A percentile compares a stretch with the other conserved stretches of the same genome.
These are phyloP conservation scores for Mus spicilegus DNA, from an alignment of 2,113 vertebrate genomes.

Conservation along the genomic window DNA sequence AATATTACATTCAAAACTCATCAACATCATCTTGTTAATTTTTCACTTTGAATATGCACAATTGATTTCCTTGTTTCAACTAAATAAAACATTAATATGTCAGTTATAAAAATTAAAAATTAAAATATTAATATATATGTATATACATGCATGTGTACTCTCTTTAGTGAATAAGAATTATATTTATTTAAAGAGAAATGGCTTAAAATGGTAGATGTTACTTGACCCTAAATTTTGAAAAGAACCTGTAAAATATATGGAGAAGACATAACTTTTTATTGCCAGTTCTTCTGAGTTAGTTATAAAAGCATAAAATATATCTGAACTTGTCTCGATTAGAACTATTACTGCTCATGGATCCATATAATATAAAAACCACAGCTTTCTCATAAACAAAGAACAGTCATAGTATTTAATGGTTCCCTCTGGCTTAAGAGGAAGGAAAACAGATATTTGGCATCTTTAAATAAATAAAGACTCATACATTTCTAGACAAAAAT, in stretches of 20 bases:
- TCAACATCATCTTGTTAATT: slow-evolving; percentile 28
- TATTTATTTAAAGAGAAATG: slow-evolving; percentile 21
- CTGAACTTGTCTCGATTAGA: slow-evolving; percentile 63
- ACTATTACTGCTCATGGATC: slow-evolving; percentile 43
- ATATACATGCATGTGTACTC: background rate
- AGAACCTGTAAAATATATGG: slow-evolving; percentile 53
- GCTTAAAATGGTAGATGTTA: slow-evolving; percentile 23
- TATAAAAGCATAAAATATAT: slow-evolving; percentile 73
- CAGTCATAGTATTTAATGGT: slow-evolving; percentile 66
- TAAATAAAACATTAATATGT: background rate
- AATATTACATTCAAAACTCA: background rate
- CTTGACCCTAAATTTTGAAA: slow-evolving; percentile 32
- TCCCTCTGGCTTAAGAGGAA: background rate
- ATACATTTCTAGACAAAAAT: slow-evolving; percentile 3
- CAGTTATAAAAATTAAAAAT: background rate
- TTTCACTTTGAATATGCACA: slow-evolving; percentile 27
- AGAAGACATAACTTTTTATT: slow-evolving; percentile 50
- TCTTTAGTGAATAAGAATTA: slow-evolving; percentile 55
- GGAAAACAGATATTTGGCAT: slow-evolving; percentile 32
- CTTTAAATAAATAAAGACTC: background rate
- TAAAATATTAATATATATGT: background rate
- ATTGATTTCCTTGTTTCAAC: background rate
- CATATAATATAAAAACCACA: slow-evolving; percentile 66
- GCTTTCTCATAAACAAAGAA: slow-evolving; percentile 54
- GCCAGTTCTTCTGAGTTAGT: slow-evolving; percentile 72